phyloP scores from a whole-genome alignment of 1,140 invertebrate species.

The Uloborus diversus region DNA sequence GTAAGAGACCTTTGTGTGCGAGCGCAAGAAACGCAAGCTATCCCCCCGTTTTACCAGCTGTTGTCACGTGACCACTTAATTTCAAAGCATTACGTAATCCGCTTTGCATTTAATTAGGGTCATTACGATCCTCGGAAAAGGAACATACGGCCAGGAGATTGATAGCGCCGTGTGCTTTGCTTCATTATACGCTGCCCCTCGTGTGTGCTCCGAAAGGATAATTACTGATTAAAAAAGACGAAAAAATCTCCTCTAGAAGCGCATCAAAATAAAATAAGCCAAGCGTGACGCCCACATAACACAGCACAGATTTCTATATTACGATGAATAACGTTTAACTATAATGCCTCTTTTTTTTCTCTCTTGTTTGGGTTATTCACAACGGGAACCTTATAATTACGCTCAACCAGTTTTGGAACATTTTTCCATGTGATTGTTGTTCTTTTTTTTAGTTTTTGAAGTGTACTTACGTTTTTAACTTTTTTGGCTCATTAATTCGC shows the following conservation, averaged over 20 bases:
- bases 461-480: no score
- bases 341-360: no score
- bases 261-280: not conserved
- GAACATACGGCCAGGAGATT: constrained; percentile 21
- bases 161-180: constrained; percentile 27
- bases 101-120: constrained; percentile 50
- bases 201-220: constrained; percentile 5
- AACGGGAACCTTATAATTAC: no score
- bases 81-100: constrained; percentile 33
- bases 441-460: no score
- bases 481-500: no score
- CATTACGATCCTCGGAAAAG: constrained; percentile 17
- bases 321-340: no score
- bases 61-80: constrained; percentile 49
- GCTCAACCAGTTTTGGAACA: no score
- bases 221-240: not conserved
- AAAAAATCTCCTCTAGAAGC: not conserved
- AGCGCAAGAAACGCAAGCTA: no score
- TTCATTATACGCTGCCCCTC: constrained; percentile 12
- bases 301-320: no score
- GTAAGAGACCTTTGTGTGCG: no score
- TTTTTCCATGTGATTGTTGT: no score
- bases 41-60: not conserved
- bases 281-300: not conserved
- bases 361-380: no score